These are phyloP conservation scores for Acanthurus tractus DNA, from an alignment of 2,797 vertebrate genomes.

Conservation along the genomic window DNA sequence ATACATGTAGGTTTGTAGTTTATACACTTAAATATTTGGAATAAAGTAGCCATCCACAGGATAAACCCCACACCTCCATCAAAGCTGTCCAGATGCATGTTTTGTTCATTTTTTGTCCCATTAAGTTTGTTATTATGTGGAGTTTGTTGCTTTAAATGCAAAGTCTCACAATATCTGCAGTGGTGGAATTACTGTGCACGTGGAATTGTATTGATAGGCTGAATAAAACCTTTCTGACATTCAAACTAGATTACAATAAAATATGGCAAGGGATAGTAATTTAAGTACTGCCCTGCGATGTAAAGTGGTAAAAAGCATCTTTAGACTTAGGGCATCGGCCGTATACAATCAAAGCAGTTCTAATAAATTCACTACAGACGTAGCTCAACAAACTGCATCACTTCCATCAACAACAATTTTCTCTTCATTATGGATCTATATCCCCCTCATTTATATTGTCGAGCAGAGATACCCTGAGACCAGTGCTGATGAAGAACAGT, in stretches of 20 bases:
- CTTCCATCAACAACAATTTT: neutral
- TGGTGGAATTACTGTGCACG: too few relatives aligned
- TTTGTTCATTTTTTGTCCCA: too few relatives aligned
- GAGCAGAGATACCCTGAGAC: constrained; percentile 2
- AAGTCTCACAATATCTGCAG: too few relatives aligned
- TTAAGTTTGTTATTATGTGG: too few relatives aligned
- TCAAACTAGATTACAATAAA: too few relatives aligned
- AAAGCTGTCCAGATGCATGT: neutral
- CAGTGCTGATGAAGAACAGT: constrained; percentile 17
- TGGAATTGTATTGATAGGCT: too few relatives aligned
- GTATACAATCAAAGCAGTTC: neutral
- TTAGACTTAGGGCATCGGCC: neutral
- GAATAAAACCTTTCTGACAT: too few relatives aligned
- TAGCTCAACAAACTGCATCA: constrained; percentile 1
- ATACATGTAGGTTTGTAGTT: neutral
- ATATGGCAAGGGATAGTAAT: too few relatives aligned
- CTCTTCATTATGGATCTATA: neutral
- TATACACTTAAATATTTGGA: neutral
- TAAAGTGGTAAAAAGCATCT: too few relatives aligned
- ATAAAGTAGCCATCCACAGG: neutral
- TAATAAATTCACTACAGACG: neutral
- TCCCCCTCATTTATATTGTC: neutral
- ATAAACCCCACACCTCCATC: neutral
- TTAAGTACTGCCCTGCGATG: too few relatives aligned
- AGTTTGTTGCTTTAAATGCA: too few relatives aligned